phyloP scores from a whole-genome alignment of 2,888 invertebrate genomes.

The Zygothrica quintamaculata region DNA sequence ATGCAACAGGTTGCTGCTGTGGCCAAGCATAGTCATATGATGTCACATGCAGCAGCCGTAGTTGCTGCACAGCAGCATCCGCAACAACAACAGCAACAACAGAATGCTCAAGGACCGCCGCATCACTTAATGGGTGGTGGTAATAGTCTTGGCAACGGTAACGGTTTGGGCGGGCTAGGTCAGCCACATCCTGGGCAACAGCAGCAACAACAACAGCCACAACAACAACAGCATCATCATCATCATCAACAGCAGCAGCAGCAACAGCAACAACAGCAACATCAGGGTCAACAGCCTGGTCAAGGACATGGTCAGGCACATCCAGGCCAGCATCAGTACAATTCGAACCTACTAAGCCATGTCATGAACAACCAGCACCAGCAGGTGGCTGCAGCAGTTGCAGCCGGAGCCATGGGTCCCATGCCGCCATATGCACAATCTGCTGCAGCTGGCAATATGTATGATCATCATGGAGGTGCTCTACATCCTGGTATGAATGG shows the following conservation, averaged over 20 bases:
- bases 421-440: conserved; percentile 82
- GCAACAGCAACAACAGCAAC: too few relatives aligned
- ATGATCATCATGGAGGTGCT: conserved; percentile 82
- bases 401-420: conserved; percentile 78
- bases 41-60: conserved; percentile 83
- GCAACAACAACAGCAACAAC: conserved; percentile 83
- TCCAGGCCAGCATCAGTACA: conserved; percentile 80
- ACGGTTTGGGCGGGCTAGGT: conserved; percentile 85
- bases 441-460: conserved; percentile 80
- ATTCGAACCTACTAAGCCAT: conserved; percentile 84
- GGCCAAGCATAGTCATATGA: conserved; percentile 83
- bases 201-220: conserved; percentile 73
- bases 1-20: conserved; percentile 83
- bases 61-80: conserved; percentile 85
- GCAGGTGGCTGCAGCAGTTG: conserved; percentile 78
- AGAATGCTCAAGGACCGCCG: conserved; percentile 85
- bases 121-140: conserved; percentile 85
- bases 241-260: conserved; percentile 82
- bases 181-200: conserved; percentile 86
- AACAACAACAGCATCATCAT: conserved; percentile 40
- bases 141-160: conserved; percentile 84
- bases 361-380: conserved; percentile 83
- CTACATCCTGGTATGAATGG: conserved; percentile 83
- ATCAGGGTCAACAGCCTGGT: conserved; percentile 58
- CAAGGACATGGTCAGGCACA: conserved; percentile 52